Evolutionary conservation across 2,113 vertebrate genomes (phyloP), one percentile per base, ranked within the genome.

Genomic region (Polyodon spathula): DNA sequence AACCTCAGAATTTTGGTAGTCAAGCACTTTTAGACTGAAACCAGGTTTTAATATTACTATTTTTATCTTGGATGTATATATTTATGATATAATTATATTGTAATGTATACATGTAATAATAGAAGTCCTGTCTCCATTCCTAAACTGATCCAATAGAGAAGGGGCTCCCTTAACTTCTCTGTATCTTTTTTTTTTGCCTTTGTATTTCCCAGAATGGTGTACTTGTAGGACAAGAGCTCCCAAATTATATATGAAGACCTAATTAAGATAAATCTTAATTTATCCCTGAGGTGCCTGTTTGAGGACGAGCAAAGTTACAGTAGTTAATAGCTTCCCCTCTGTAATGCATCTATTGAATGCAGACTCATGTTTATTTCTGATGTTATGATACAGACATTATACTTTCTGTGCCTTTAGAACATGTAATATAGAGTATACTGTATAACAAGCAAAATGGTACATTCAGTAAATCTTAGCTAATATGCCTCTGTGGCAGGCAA

Each of bases 261-360:
- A 42, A 65, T 65, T 68, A 51, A 51, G 38, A 64, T 50, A 62
- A 68, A 56, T 59, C n/a, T n/a, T n/a, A n/a, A n/a, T n/a, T n/a
- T n/a, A n/a, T 15, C 60, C 59, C 67, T 42, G 14, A 37, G 55
- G 48, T 58, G 40, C 50, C 59, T 64, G 43, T 61, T 63, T 68
- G 58, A 62, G 56, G 39, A 59, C 42, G 48, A 51, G 59, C 60
- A 60, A 40, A 65, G 41, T 62, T 65, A 27, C 2, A 27, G 27
- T 27, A 59, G 53, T 59, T 51, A 62, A 62, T 59, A 8, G 59
- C 62, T 54, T 56, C 56, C 60, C 27, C 16, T 37, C n/a, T 39
- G 60, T 44, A 14, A 16, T 9, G 39, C 37, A 39, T 54, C 56
- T 43, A 55, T 59, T 17, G 40, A 62, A 59, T 58, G 52, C 54